Evolutionary conservation across 2,113 vertebrate species (phyloP), one percentile per base, ranked within the genome.

Genomic region (Vicugna pacos): DNA sequence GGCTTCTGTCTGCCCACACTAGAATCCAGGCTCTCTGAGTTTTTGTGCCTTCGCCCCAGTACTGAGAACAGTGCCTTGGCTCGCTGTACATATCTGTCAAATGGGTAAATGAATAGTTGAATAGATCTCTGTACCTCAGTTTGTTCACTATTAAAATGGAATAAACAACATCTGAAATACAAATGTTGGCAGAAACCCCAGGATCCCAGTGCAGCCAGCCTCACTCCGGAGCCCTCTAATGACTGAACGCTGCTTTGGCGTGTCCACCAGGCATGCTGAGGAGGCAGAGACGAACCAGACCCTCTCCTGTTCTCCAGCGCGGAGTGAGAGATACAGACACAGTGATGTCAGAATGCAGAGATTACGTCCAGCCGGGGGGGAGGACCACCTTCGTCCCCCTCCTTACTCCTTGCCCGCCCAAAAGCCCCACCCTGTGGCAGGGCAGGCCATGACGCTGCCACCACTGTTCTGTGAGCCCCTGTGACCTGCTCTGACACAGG

Each of bases 61-160:
- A 56, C 13, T 96, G 26, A 83, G 22, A 88, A 26, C 10, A 13
- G 11, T 5, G 2, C 5, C 17, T 85, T 70, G 58, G 48, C 62
- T 86, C 73, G 69, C 11, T 46, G 48, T 64, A 77, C 52, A 48
- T 93, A 76, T 28, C 46, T 80, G 32, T 56, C 70, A 65, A 76
- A 42, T 84, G 35, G 42, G 48, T 62, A 14, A 87, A 92, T 70
- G 42, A 83, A 20, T 69, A 62, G 30, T 67, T 54, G 82, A 96
- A 54, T 85, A 89, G 52, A 50, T 95, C 58, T 82, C 50, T 64
- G 52, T 85, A 69, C 48, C 42, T 95, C 72, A 56, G 14, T 79
- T 84, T 86, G 67, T 62, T 94, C 80, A 79, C 69, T 83, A 35
- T 54, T 72, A 28, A 93, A 93, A 85, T 42, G 50, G 58, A 54